Conservation (phyloP, 2,113 vertebrate species). For the Fregata magnificens region DNA sequence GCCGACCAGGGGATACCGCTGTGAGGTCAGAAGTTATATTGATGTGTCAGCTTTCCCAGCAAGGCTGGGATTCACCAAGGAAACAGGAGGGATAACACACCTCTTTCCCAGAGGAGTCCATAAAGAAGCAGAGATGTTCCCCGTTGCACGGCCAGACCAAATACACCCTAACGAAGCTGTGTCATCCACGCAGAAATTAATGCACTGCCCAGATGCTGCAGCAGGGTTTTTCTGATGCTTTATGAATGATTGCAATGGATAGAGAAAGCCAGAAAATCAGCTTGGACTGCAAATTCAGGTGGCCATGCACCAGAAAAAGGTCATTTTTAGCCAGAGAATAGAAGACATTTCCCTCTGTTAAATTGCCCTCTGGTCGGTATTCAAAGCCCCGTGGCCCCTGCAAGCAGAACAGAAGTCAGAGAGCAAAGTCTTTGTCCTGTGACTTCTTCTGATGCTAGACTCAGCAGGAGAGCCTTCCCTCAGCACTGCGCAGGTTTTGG, state of each 20-base stretch:
- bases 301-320: not conserved
- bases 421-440: not conserved
- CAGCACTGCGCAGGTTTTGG: not conserved
- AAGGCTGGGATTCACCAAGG: not conserved
- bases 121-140: not conserved
- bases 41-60: not conserved
- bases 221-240: not conserved
- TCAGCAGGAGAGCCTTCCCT: not conserved
- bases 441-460: not conserved
- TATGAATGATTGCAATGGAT: accelerated
- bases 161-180: not conserved
- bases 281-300: not conserved
- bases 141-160: accelerated
- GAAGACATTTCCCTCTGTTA: not conserved
- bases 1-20: not conserved
- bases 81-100: not conserved
- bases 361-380: not conserved
- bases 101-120: not conserved
- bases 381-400: not conserved
- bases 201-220: not conserved
- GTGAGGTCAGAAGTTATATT: not conserved
- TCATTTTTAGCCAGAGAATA: not conserved
- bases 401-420: not conserved
- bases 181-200: not conserved
- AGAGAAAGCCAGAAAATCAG: not conserved